Evolutionary conservation across 1,140 invertebrate species (phyloP).

Genomic region (Papilio machaon): DNA sequence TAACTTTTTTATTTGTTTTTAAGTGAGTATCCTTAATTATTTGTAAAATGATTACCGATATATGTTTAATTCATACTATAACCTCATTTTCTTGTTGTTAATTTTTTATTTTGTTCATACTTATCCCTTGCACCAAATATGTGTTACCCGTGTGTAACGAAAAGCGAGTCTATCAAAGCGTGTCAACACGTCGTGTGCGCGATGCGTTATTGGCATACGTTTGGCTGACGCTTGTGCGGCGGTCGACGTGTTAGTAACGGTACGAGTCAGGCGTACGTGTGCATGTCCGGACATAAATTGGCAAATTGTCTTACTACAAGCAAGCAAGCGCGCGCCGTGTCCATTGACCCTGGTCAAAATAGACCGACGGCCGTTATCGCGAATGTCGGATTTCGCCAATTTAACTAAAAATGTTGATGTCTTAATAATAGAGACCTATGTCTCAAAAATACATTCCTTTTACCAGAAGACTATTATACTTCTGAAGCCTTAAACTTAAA

Average conservation of each 20-base stretch:
- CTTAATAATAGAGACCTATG: not conserved
- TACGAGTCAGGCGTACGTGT: conserved; percentile 36
- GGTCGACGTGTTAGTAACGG: conserved; percentile 32
- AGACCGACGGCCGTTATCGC: conserved; percentile 46
- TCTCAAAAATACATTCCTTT: not conserved
- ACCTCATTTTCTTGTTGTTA: not conserved
- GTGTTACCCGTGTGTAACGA: not conserved
- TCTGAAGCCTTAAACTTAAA: too few relatives aligned
- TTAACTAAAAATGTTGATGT: not conserved
- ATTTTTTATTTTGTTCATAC: not conserved
- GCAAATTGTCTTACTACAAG: conserved; percentile 58
- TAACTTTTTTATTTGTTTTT: not conserved
- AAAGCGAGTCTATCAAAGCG: conserved; percentile 7
- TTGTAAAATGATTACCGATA: too few relatives aligned
- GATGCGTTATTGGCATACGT: not conserved
- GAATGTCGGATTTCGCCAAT: conserved; percentile 4
- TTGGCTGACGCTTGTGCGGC: conserved; percentile 3
- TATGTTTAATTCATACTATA: too few relatives aligned
- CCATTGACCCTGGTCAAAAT: conserved; percentile 56
- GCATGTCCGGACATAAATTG: conserved; percentile 49
- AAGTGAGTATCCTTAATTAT: too few relatives aligned
- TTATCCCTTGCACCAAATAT: not conserved
- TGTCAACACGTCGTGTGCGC: not conserved
- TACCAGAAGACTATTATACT: too few relatives aligned
- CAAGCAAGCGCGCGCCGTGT: conserved; percentile 51